Percentiles rank a stretch among this genome's conserved stretches.
Conservation (phyloP, 2,888 invertebrate genomes). For the Crematogaster levior region DNA sequence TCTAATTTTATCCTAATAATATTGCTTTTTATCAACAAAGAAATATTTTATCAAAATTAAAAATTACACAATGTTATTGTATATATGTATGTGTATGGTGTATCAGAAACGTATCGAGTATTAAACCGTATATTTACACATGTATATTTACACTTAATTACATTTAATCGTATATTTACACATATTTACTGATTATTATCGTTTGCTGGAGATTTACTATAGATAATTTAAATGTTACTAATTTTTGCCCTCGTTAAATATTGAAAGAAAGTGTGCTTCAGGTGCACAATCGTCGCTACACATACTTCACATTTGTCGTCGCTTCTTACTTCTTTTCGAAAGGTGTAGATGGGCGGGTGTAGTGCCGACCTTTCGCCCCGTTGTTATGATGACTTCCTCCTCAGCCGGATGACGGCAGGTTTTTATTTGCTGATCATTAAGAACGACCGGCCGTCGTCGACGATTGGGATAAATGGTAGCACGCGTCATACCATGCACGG, state of each 20-base stretch:
- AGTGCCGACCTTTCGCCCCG: conserved; percentile 66
- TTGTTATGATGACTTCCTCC: conserved; percentile 75
- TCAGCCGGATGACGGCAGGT: conserved; percentile 80
- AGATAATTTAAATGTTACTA: not conserved
- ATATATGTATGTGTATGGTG: too few relatives aligned
- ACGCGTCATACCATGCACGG: conserved; percentile 82
- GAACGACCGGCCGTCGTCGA: conserved; percentile 79
- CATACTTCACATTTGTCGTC: not conserved
- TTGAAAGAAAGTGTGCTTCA: not conserved
- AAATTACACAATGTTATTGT: not conserved
- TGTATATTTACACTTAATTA: too few relatives aligned
- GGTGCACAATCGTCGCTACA: not conserved
- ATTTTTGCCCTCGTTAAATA: not conserved
- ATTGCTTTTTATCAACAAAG: not conserved
- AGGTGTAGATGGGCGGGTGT: conserved; percentile 63
- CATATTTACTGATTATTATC: conserved; percentile 11
- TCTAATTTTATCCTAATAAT: not conserved
- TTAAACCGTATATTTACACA: not conserved
- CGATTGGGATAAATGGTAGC: conserved; percentile 85
- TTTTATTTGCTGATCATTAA: conserved; percentile 83
- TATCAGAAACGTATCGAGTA: too few relatives aligned
- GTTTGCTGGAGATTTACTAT: not conserved
- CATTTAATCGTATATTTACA: too few relatives aligned
- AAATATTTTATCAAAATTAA: not conserved
- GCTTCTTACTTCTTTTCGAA: conserved; percentile 16